phyloP scores from a whole-genome alignment of 2,797 vertebrate species.

The Hoplostethus atlanticus region DNA sequence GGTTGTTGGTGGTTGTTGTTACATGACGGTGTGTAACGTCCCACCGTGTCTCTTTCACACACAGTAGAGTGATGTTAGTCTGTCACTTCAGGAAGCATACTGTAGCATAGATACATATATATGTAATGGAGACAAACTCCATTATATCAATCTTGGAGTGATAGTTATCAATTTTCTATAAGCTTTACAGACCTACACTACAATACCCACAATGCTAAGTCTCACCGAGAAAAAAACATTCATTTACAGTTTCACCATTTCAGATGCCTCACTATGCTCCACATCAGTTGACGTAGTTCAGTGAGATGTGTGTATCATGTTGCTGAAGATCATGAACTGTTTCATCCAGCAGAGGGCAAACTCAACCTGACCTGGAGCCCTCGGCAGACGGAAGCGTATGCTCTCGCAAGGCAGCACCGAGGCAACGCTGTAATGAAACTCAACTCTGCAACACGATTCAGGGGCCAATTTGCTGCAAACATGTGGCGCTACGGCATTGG shows the following conservation, averaged over 20 bases:
- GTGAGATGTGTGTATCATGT: slow-evolving; percentile 1
- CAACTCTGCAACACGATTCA: background rate
- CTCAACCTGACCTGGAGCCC: slow-evolving; percentile 23
- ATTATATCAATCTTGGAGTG: background rate
- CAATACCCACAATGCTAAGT: slow-evolving; percentile 16
- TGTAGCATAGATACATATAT: slow-evolving; percentile 6
- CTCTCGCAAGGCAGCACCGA: slow-evolving; percentile 23
- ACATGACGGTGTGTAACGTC: slow-evolving; percentile 8
- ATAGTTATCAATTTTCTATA: too few relatives aligned
- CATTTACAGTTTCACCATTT: slow-evolving; percentile 25
- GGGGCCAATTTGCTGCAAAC: background rate
- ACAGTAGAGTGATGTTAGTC: background rate
- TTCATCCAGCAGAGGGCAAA: slow-evolving; percentile 59
- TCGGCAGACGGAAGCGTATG: background rate
- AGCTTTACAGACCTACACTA: background rate
- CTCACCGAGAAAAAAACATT: slow-evolving; percentile 39
- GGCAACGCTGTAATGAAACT: background rate
- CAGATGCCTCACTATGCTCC: slow-evolving; percentile 38
- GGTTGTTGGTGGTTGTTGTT: slow-evolving; percentile 4
- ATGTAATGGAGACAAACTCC: background rate
- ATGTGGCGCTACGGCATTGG: slow-evolving; percentile 11
- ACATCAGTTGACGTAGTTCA: slow-evolving; percentile 21
- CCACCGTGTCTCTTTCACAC: slow-evolving; percentile 22
- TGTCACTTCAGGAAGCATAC: background rate
- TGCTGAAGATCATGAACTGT: slow-evolving; percentile 14